Evolutionary conservation across 2,888 invertebrate genomes (phyloP), one percentile per base, ranked within the genome.

Genomic region (Spisula subtruncata): DNA sequence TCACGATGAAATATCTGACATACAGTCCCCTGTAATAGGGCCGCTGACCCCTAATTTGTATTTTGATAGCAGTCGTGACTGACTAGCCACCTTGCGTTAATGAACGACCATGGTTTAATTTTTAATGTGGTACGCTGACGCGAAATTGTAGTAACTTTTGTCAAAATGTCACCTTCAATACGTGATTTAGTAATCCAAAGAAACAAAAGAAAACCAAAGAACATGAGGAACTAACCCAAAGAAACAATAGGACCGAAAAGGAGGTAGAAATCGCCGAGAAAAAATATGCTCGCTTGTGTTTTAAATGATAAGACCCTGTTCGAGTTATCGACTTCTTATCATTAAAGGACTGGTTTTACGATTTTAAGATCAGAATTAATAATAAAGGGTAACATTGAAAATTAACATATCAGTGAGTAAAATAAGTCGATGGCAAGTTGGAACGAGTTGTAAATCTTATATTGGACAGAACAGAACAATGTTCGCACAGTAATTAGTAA

Each of bases 31-130:
- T 79, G 56, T 80, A 85, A 85, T 80, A 85, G 79, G 85, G 85
- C 80, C 80, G 85, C 85, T 80, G 85, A 85, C 85, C 85, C 85
- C 85, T 85, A 85, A 85, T 85, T 85, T 85, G 85, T 79, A 85
- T 85, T 85, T 85, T 80, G 79, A 85, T 85, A 79, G 80, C 80
- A 54, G 1, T 25, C 12, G 32, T 80, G 75, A 56, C 20, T 80
- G 85, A 80, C 80, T 85, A 46, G 48, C 80, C 85, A 85, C 80
- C 85, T 80, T 85, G 80, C 80, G 85, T 79, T 85, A 85, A 85
- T 80, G 80, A 85, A 51, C 56, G 54, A 12, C 56, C 85, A 48
- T 35, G 46, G 54, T 35, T 41, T 41, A 54, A 80, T 51, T 48
- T 84, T 84, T 46, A 84, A 84, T 51, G 29, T n/a, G 32, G 25